Evolutionary conservation across 2,888 invertebrate genomes (phyloP), one percentile per base, ranked within the genome.

Genomic region (Ochropleura plecta): DNA sequence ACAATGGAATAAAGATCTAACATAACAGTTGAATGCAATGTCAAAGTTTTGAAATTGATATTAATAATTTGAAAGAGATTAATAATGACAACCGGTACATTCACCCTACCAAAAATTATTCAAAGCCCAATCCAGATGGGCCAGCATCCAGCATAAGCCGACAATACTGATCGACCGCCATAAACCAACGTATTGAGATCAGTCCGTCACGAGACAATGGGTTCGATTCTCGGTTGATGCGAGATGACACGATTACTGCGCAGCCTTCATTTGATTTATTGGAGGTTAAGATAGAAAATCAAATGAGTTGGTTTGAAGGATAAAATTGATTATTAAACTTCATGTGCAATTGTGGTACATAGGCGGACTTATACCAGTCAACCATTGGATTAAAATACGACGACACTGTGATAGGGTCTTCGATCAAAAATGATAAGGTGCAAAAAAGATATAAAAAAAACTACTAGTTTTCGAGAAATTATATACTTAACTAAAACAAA

Each of bases 141-240:
- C 88, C 86, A 81, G 78, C 80, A 62, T 86, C 87, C 86, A 79
- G 78, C 77, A 87, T 94, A 94, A 96, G 95, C 95, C 91, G 95
- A 95, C 95, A 95, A 95, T 95, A 95, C 95, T 95, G 96, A 96
- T 96, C 92, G 96, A 91, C 89, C 89, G 91, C 94, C 94, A 96
- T 96, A 94, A 94, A 95, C 85, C 92, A 92, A 91, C 89, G 93
- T 95, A 95, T 95, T 95, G 95, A 95, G 94, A 92, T 95, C 91
- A 90, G 95, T 95, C 95, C 93, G 91, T 93, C 90, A 88, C 92
- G 91, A 94, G 93, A 96, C 96, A 95, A 95, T 94, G 85, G 90
- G 91, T 94, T 95, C 93, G 95, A 95, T 94, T 90, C 91, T 92
- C 89, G 88, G 65, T 85, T 89, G 91, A 89, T 88, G 89, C 82